Evolutionary conservation across 2,113 vertebrate species (phyloP), one percentile per base, ranked within the genome.

Genomic region (Falco punctatus): DNA sequence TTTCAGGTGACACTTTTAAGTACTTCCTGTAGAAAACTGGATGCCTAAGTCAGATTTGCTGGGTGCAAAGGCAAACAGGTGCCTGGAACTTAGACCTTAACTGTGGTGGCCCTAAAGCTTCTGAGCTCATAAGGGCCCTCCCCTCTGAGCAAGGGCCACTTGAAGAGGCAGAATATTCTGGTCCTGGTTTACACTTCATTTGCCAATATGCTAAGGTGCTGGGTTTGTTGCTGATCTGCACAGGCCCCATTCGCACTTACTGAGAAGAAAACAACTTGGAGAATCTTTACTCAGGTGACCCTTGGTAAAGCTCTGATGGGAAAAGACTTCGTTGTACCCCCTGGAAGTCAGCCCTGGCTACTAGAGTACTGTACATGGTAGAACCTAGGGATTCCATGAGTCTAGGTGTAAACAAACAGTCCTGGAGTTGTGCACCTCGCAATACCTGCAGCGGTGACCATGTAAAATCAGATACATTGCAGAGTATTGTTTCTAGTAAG

Each of bases 181-280:
- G 11, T 72, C 11, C 27, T 2, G 3, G 12, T 81, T 67, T 55
- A 27, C 27, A 30, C 4, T 75, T 58, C 11, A 26, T 81, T 81
- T 87, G 8, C 6, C 21, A 51, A 6, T 33, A 54, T 30, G 12
- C 14, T 51, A 7, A 49, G 2, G 14, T 62, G 22, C 6, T 86
- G n/a, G 2, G 16, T 46, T 78, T 70, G 21, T 13, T 90, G 38
- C 20, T 86, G 38, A 27, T 4, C 9, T 44, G 12, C 21, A 35
- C 5, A 1, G 2, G 30, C 16, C 5, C 5, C 32, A 46, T 27
- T 83, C 48, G 24, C 6, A 54, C 1, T 71, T 66, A 38, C 0
- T 73, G 32, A 64, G 38, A 87, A 64, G 32, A 77, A 91, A 83
- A 65, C 21, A 57, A 40, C 5, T 58, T 73, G 5, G 13, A 85